Evolutionary conservation across 2,888 invertebrate genomes (phyloP).

Genomic region (Coenonympha glycerion): DNA sequence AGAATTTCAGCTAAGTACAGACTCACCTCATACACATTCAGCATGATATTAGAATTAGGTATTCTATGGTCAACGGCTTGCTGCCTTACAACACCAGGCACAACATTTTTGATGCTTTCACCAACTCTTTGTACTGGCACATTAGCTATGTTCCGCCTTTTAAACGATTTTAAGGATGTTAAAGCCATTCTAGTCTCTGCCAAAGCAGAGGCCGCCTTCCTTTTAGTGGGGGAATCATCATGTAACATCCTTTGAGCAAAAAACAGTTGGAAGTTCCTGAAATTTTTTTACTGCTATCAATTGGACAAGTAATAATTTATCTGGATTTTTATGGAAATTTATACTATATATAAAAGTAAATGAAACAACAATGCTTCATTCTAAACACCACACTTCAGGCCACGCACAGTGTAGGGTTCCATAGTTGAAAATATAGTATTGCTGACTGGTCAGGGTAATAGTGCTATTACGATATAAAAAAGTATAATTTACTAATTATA

Average conservation of each 20-base stretch:
- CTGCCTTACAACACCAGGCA: conserved; percentile 75
- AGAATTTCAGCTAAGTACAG: background rate
- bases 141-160: conserved; percentile 71
- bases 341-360: too few species aligned
- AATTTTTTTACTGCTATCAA: conserved; percentile 25
- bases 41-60: conserved; percentile 68
- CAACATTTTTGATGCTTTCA: conserved; percentile 69
- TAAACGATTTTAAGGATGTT: conserved; percentile 82
- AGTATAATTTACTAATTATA: too few species aligned
- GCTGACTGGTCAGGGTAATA: too few species aligned
- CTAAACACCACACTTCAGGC: too few species aligned
- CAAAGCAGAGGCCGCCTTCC: conserved; percentile 76
- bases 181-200: conserved; percentile 85
- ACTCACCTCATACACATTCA: conserved; percentile 76
- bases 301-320: background rate
- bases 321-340: too few species aligned
- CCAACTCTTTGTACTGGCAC: conserved; percentile 71
- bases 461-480: too few species aligned
- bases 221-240: conserved; percentile 77
- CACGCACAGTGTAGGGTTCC: too few species aligned
- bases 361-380: too few species aligned
- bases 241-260: conserved; percentile 81
- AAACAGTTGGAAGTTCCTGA: conserved; percentile 83
- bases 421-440: too few species aligned
- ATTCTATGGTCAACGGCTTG: conserved; percentile 54